phyloP scores from a whole-genome alignment of 1,140 invertebrate genomes.

The Andrena cerasifolii region DNA sequence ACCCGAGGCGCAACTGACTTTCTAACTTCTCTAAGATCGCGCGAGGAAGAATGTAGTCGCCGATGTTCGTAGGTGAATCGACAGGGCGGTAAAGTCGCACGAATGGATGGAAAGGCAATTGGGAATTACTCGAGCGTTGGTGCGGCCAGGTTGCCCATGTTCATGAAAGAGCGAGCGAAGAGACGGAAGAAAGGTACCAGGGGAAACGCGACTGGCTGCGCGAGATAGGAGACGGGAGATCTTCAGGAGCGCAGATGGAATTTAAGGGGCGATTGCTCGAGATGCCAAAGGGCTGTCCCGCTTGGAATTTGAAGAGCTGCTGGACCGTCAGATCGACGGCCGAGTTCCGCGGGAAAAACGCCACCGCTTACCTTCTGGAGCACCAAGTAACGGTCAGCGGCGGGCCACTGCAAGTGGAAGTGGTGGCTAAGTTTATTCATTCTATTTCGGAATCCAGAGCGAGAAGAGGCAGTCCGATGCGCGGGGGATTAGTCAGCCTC shows the following conservation, averaged over 20 bases:
- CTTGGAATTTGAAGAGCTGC: slow-evolving; percentile 63
- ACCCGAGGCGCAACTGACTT: not conserved
- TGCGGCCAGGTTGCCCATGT: slow-evolving; percentile 24
- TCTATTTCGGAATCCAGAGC: slow-evolving; percentile 48
- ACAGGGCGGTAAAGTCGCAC: slow-evolving; percentile 25
- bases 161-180: slow-evolving; percentile 54
- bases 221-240: not conserved
- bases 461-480: slow-evolving; percentile 40
- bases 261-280: slow-evolving; percentile 39
- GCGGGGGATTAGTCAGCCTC: slow-evolving; percentile 69
- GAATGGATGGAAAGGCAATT: slow-evolving; percentile 48
- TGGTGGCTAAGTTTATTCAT: slow-evolving; percentile 71
- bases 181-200: slow-evolving; percentile 47
- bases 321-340: slow-evolving; percentile 59
- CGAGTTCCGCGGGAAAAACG: slow-evolving; percentile 15
- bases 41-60: not conserved
- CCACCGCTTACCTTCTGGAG: slow-evolving; percentile 65
- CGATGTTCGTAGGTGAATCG: not conserved
- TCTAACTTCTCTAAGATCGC: not conserved
- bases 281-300: slow-evolving; percentile 57
- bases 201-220: not conserved
- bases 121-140: slow-evolving; percentile 13
- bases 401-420: slow-evolving; percentile 59
- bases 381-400: slow-evolving; percentile 70
- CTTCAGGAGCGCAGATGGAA: not conserved